phyloP scores from a whole-genome alignment of 2,888 invertebrate species.

The Eupithecia insigniata region DNA sequence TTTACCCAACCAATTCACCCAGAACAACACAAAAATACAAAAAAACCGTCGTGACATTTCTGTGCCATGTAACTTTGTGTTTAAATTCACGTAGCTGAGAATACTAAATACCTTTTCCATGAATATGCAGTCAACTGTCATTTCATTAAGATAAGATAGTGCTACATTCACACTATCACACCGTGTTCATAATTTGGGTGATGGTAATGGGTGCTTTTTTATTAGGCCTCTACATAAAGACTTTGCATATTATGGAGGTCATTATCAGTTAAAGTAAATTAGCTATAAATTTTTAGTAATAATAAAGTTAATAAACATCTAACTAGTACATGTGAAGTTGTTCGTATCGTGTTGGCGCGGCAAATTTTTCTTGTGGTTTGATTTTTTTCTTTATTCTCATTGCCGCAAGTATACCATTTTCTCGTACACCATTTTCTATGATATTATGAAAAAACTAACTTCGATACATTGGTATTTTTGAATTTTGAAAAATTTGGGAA shows the following conservation, averaged over 20 bases:
- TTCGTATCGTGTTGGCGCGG: no score
- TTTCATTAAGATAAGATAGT: slow-evolving; percentile 24
- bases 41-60: slow-evolving; percentile 29
- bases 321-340: no score
- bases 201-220: background rate
- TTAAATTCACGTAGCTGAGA: slow-evolving; percentile 9
- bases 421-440: no score
- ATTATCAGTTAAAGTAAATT: background rate
- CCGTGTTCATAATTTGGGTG: background rate
- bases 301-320: no score
- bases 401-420: no score
- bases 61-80: slow-evolving; percentile 21
- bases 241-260: background rate
- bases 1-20: slow-evolving; percentile 15
- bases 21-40: slow-evolving; percentile 23
- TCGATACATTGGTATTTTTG: no score
- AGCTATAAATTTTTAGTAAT: background rate
- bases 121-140: slow-evolving; percentile 24
- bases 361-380: no score
- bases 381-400: no score
- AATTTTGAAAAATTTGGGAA: no score
- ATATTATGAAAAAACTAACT: no score
- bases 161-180: background rate
- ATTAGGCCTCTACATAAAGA: background rate
- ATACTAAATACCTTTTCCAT: slow-evolving; percentile 16